phyloP scores from a whole-genome alignment of 2,113 vertebrate species.

The Craseonycteris thonglongyai region DNA sequence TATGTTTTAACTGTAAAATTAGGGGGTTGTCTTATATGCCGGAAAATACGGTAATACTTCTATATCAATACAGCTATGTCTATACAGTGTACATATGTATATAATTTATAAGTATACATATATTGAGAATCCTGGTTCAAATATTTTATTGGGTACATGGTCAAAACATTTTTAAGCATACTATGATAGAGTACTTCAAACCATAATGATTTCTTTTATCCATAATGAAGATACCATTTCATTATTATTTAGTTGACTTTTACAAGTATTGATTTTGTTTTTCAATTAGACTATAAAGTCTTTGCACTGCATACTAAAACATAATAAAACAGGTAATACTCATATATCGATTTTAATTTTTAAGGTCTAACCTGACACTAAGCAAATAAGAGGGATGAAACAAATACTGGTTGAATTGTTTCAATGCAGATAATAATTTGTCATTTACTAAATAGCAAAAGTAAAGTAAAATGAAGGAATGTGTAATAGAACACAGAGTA shows the following conservation, averaged over 20 bases:
- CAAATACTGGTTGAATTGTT: background rate
- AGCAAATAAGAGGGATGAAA: background rate
- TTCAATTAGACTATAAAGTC: background rate
- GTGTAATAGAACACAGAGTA: background rate
- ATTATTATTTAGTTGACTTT: background rate
- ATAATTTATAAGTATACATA: background rate
- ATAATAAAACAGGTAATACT: background rate
- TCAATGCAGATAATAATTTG: background rate
- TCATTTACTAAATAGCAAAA: background rate
- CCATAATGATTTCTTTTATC: background rate
- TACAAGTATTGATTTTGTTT: background rate
- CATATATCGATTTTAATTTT: background rate
- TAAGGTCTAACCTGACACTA: background rate
- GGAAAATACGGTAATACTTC: too few species aligned
- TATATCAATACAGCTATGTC: background rate
- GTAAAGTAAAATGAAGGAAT: background rate
- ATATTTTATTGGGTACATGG: background rate
- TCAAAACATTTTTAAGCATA: background rate
- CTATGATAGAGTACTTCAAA: background rate
- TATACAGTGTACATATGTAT: background rate
- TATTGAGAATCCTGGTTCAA: background rate
- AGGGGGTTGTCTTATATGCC: too few species aligned
- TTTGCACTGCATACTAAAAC: background rate
- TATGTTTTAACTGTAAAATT: too few species aligned
- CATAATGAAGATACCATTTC: background rate